Base-by-base conservation (phyloP, 1,140 invertebrate genomes). In the Chironomus tepperi region DNA sequence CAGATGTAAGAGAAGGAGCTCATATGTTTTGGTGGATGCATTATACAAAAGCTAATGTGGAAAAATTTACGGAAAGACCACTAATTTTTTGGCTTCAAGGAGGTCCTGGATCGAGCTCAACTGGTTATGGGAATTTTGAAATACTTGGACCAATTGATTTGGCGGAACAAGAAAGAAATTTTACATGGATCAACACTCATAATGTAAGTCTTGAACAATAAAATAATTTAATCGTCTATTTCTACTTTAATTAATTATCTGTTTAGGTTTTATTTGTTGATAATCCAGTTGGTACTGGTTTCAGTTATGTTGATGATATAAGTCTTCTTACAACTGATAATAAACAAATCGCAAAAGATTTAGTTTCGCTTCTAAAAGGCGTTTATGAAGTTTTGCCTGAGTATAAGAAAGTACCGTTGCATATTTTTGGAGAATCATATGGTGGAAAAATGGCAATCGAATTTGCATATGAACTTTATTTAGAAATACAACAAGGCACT, bases 381-480 rank as follows among this genome's bases (percentile, higher is more conserved):
- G 90, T 95, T 77, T 87, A 89, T 64, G 78, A 84, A 18, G 78
- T 83, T 42, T 79, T 89, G 76, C 87, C 90, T 0, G 84, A 90
- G 76, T 93, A 93, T 78, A 84, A 88, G 78, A 83, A 81, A 6
- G 86, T 89, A 2, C 90, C 92, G 0, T 84, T 93, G 12, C 96
- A 93, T 77, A 93, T 96, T 70, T 91, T 91, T 76, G 90, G 88
- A 21, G 91, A 96, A 80, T 94, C 92, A 0, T 96, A 96, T 82
- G 93, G 93, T 15, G 94, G 93, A 0, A 96, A 96, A 84, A 95
- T 95, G 91, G 89, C 92, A 0, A 87, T 90, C 8, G 90, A 93
- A 77, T 93, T 96, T 79, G 90, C 86, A 0, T 73, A 79, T n/a
- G 78, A 82, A 18, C 74, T 79, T 7, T 79, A 77, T 74, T 78